Percentiles rank a stretch among this genome's conserved stretches.
phyloP scores from a whole-genome alignment of 2,113 vertebrate species.

The Dipodomys ordii region DNA sequence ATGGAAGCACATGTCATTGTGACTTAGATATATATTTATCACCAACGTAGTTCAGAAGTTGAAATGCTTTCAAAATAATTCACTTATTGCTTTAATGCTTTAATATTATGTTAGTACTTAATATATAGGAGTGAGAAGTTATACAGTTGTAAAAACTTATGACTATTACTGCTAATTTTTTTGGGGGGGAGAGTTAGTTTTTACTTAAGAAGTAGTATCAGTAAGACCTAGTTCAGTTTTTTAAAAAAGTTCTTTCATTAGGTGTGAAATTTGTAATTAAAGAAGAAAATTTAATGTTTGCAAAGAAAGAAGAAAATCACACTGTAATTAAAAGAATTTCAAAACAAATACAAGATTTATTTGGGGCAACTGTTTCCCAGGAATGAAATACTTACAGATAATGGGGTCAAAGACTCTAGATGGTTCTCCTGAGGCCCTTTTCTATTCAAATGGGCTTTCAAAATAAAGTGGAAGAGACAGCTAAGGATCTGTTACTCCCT shows the following conservation, averaged over 20 bases:
- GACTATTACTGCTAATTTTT: background rate
- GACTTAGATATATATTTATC: slow-evolving; percentile 26
- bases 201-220: slow-evolving; percentile 13
- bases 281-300: slow-evolving; percentile 31
- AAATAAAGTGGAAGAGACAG: slow-evolving; percentile 53
- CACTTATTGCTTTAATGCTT: background rate
- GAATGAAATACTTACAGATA: slow-evolving; percentile 41
- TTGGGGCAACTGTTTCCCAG: slow-evolving; percentile 71
- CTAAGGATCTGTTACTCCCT: slow-evolving; percentile 6
- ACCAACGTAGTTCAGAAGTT: background rate
- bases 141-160: background rate
- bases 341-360: slow-evolving; percentile 64
- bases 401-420: slow-evolving; percentile 51
- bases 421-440: slow-evolving; percentile 66
- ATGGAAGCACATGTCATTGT: background rate
- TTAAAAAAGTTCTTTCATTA: background rate
- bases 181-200: background rate
- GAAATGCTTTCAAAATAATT: slow-evolving; percentile 10
- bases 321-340: slow-evolving; percentile 21
- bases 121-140: background rate
- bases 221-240: slow-evolving; percentile 23
- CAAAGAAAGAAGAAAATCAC: slow-evolving; percentile 17
- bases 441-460: slow-evolving; percentile 62
- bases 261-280: background rate
- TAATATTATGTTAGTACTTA: background rate